Percentiles rank a stretch among this genome's conserved stretches.
Evolutionary conservation across 2,113 vertebrate genomes (phyloP).

Genomic region (Oncorhynchus gorbuscha): DNA sequence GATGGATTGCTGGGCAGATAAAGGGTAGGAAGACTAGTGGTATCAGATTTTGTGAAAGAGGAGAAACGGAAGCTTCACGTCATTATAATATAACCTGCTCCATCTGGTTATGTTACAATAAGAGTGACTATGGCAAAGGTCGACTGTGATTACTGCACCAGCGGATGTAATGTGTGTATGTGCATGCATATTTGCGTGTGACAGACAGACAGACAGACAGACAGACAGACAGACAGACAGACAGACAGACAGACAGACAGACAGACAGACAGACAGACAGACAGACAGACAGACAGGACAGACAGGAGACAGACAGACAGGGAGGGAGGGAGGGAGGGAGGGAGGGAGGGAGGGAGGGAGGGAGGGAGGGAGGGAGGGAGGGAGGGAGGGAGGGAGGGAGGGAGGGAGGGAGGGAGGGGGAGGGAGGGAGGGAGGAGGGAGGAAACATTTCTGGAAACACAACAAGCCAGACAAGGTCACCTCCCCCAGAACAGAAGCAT

Average conservation of each 20-base stretch:
- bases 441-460: conserved; percentile 19
- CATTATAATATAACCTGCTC: not conserved
- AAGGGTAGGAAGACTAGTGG: not conserved
- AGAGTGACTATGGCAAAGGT: not conserved
- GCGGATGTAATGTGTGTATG: not conserved
- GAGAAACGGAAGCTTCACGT: not conserved
- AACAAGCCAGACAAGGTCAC: conserved; percentile 54
- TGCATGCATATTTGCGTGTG: not conserved
- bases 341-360: too few species aligned
- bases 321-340: too few species aligned
- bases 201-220: too few species aligned
- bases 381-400: not conserved
- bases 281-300: too few species aligned
- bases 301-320: too few species aligned
- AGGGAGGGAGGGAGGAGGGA: not conserved
- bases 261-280: too few species aligned
- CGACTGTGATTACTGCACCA: not conserved
- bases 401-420: too few species aligned
- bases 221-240: too few species aligned
- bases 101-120: not conserved
- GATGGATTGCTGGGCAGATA: too few species aligned
- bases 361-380: too few species aligned
- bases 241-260: too few species aligned
- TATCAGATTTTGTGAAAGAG: not conserved
- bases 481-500: conserved; percentile 31